Conservation (phyloP, 2,888 invertebrate species). For the Brassicogethes aeneus region DNA sequence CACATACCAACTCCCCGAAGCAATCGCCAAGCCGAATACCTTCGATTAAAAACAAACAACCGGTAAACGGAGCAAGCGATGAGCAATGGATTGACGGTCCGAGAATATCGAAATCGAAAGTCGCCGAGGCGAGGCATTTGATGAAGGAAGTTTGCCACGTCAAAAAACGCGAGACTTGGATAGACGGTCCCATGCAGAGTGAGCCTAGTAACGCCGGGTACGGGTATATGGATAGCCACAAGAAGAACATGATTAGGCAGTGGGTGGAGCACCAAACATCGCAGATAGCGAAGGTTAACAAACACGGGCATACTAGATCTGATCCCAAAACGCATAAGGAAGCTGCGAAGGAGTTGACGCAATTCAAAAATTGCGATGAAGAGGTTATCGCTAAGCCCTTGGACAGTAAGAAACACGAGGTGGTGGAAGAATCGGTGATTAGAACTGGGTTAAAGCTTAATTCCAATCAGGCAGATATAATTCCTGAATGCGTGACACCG, state of each 20-base stretch:
- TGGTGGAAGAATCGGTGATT: constrained; percentile 52
- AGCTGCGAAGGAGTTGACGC: constrained; percentile 51
- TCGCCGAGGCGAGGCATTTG: constrained; percentile 72
- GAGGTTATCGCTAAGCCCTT: constrained; percentile 42
- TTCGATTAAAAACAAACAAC: constrained; percentile 49
- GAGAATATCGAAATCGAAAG: constrained; percentile 73
- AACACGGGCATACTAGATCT: constrained; percentile 26
- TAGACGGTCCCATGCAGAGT: constrained; percentile 84
- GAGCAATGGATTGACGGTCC: constrained; percentile 98
- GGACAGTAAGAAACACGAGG: constrained; percentile 45
- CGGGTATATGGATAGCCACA: constrained; percentile 87
- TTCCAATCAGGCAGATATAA: constrained; percentile 23
- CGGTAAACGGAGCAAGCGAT: constrained; percentile 54
- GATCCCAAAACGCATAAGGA: constrained; percentile 22
- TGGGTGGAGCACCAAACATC: constrained; percentile 89
- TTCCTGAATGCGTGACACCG: constrained; percentile 34
- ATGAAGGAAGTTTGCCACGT: constrained; percentile 67
- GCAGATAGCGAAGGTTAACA: constrained; percentile 60
- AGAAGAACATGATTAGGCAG: constrained; percentile 86
- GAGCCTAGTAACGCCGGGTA: constrained; percentile 52
- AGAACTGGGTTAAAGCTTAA: constrained; percentile 49
- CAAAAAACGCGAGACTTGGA: constrained; percentile 87
- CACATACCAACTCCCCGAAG: constrained; percentile 45
- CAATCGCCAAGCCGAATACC: constrained; percentile 46
- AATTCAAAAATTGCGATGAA: constrained; percentile 51